A percentile compares a stretch with the other conserved stretches of the same genome.
phyloP scores from a whole-genome alignment of 2,113 vertebrate species.

The Strigops habroptila region DNA sequence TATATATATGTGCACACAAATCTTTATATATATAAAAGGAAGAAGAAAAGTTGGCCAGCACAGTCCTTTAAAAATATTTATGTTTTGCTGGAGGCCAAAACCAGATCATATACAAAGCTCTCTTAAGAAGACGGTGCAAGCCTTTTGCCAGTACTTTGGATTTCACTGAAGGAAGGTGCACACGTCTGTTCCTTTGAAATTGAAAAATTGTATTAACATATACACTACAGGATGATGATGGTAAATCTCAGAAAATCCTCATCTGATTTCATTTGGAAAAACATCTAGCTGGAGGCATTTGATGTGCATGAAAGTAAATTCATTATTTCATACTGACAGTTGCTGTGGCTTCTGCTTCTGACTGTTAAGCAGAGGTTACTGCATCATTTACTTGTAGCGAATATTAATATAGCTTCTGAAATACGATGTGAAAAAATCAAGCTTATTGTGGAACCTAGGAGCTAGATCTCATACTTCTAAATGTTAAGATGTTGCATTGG shows the following conservation, averaged over 20 bases:
- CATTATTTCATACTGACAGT: background rate
- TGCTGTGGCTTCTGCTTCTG: background rate
- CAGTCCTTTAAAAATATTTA: background rate
- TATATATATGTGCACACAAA: background rate
- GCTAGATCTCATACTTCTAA: background rate
- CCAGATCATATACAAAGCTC: background rate
- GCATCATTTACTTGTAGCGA: background rate
- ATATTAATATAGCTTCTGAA: background rate
- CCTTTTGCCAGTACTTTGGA: background rate
- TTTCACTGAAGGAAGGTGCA: background rate
- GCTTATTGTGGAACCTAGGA: background rate
- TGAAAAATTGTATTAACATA: background rate
- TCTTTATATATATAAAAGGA: background rate
- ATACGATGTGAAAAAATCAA: background rate
- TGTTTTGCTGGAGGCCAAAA: background rate
- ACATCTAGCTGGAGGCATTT: background rate
- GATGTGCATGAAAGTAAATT: background rate
- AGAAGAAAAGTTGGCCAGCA: background rate
- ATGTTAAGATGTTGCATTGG: background rate
- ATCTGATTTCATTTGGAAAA: background rate
- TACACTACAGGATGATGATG: background rate
- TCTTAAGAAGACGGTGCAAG: background rate
- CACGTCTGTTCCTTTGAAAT: background rate
- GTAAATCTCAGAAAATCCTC: background rate
- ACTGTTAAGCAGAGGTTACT: background rate